Evolutionary conservation across 2,888 invertebrate species (phyloP).

Genomic region (Dioctria linearis): DNA sequence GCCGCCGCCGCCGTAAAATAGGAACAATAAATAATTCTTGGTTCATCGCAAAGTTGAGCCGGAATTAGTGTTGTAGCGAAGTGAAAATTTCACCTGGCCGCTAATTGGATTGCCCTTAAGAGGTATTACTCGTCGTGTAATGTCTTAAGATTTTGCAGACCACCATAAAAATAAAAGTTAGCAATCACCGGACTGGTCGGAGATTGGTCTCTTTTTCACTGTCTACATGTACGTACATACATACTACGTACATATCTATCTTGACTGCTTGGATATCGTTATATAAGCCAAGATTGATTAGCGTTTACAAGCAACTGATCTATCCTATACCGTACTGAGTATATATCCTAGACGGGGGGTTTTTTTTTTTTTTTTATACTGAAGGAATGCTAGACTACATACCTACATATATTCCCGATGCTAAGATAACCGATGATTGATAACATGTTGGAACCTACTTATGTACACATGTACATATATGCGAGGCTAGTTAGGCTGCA

Average conservation of each 20-base stretch:
- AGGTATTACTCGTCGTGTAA: background rate
- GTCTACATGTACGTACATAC: background rate
- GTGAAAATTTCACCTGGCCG: conserved; percentile 9
- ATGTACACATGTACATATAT: no score
- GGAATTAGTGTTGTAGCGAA: background rate
- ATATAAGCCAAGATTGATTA: background rate
- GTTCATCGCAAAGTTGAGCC: background rate
- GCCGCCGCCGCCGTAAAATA: background rate
- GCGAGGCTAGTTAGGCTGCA: background rate
- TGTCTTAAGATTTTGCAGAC: background rate
- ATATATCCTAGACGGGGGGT: background rate
- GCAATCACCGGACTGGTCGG: background rate
- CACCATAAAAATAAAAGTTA: background rate
- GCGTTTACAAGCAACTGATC: conserved; percentile 4
- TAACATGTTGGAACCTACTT: background rate
- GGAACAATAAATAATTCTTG: background rate
- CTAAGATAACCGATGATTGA: conserved; percentile 5
- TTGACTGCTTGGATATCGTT: background rate
- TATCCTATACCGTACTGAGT: background rate
- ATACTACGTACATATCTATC: background rate
- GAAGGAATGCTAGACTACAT: background rate
- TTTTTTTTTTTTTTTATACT: background rate
- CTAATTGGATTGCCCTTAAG: conserved; percentile 22
- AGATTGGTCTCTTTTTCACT: background rate
- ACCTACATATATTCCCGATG: background rate